These are phyloP conservation scores for Ammodramus savannarum DNA, from an alignment of 2,113 vertebrate genomes.

Conservation along the genomic window DNA sequence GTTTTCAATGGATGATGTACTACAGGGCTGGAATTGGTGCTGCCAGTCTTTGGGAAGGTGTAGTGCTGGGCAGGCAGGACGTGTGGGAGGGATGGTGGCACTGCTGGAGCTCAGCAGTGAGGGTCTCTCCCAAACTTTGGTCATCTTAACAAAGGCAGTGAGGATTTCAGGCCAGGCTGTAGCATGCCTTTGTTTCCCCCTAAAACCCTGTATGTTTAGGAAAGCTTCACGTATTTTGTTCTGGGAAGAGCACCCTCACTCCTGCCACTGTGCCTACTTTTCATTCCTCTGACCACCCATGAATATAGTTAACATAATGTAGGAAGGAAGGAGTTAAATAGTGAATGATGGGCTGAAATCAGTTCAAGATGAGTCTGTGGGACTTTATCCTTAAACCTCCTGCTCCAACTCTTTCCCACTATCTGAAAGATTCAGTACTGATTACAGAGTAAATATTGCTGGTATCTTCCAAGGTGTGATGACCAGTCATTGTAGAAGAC, in stretches of 20 bases:
- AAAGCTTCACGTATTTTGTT: neutral
- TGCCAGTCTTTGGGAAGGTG: accelerated
- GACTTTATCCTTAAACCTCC: neutral
- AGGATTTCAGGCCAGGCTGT: neutral
- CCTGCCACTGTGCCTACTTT: neutral
- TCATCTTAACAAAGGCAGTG: neutral
- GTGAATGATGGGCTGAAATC: neutral
- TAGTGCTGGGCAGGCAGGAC: neutral
- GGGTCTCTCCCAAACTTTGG: neutral
- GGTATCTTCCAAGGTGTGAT: neutral
- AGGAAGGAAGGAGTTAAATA: neutral
- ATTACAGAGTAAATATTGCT: neutral
- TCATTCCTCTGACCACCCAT: neutral
- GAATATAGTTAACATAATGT: neutral
- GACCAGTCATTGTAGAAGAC: neutral
- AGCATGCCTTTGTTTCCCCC: neutral
- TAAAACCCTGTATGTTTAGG: neutral
- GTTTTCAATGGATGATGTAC: neutral
- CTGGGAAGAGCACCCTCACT: neutral
- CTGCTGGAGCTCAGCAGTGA: neutral
- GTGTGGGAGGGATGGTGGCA: neutral
- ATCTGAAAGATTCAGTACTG: neutral
- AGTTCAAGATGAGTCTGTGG: neutral
- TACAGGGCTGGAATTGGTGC: neutral
- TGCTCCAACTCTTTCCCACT: neutral